Percentiles rank a stretch among this genome's conserved stretches.
Conservation (phyloP, 2,113 vertebrate species). For the Tupaia chinensis region DNA sequence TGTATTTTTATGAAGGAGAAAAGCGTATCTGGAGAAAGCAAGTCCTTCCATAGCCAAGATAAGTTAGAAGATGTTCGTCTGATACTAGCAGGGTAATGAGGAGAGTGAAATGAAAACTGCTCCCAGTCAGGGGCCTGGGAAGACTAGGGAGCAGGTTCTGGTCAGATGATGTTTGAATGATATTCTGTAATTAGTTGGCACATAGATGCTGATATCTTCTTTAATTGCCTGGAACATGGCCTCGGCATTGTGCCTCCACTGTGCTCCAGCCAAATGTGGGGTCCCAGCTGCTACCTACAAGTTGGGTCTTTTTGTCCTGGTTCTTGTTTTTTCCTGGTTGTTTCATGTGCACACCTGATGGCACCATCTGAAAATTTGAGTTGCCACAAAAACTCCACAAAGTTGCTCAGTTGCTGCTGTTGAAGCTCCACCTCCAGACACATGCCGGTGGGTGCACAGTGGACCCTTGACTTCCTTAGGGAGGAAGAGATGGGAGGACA, state of each 20-base stretch:
- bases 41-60: background rate
- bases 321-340: constrained; percentile 78
- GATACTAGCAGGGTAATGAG: constrained; percentile 69
- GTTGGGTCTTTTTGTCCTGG: constrained; percentile 72
- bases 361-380: constrained; percentile 53
- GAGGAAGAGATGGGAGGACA: background rate
- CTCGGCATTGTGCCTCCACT: constrained; percentile 29
- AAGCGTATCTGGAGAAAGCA: background rate
- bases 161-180: constrained; percentile 61
- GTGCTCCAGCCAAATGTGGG: background rate
- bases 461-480: background rate
- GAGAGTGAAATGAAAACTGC: background rate
- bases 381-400: constrained; percentile 79
- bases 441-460: background rate
- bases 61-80: constrained; percentile 63
- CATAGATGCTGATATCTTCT: constrained; percentile 80
- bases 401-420: constrained; percentile 14
- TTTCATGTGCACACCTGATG: constrained; percentile 74
- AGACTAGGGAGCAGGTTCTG: constrained; percentile 64
- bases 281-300: constrained; percentile 75
- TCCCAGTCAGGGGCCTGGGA: background rate
- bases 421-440: background rate
- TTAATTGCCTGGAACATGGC: constrained; percentile 83
- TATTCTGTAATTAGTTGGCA: constrained; percentile 84
- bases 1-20: background rate